Evolutionary conservation across 2,888 invertebrate species (phyloP).

Genomic region (Dynastes tityus): DNA sequence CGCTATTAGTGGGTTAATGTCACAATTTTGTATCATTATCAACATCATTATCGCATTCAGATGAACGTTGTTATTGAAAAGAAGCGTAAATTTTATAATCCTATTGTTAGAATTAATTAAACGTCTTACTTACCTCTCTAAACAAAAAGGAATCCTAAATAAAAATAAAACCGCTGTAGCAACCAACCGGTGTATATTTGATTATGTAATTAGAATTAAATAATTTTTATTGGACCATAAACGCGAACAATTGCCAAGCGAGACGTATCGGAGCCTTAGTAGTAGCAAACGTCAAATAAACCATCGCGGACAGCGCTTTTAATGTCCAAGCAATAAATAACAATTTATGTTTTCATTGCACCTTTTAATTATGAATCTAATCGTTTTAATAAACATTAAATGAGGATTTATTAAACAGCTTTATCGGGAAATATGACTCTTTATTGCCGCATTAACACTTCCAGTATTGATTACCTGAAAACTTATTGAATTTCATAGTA

Average conservation of each 20-base stretch:
- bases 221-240: slow-evolving; percentile 30
- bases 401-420: slow-evolving; percentile 42
- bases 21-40: no score
- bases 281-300: slow-evolving; percentile 42
- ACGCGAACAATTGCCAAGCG: slow-evolving; percentile 18
- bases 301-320: slow-evolving; percentile 27
- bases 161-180: background rate
- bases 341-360: slow-evolving; percentile 46
- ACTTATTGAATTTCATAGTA: slow-evolving; percentile 45
- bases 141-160: background rate
- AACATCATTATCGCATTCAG: no score
- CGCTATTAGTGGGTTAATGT: no score
- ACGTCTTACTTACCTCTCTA: background rate
- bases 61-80: no score
- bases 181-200: background rate
- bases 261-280: background rate
- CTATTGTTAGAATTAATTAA: no score
- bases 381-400: slow-evolving; percentile 44
- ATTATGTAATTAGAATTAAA: slow-evolving; percentile 25
- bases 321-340: slow-evolving; percentile 37
- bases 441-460: slow-evolving; percentile 44
- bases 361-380: slow-evolving; percentile 40
- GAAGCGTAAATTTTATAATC: no score
- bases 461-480: slow-evolving; percentile 44
- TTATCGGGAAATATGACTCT: slow-evolving; percentile 43